Conservation (phyloP, 2,797 vertebrate species). For the Takifugu rubripes region DNA sequence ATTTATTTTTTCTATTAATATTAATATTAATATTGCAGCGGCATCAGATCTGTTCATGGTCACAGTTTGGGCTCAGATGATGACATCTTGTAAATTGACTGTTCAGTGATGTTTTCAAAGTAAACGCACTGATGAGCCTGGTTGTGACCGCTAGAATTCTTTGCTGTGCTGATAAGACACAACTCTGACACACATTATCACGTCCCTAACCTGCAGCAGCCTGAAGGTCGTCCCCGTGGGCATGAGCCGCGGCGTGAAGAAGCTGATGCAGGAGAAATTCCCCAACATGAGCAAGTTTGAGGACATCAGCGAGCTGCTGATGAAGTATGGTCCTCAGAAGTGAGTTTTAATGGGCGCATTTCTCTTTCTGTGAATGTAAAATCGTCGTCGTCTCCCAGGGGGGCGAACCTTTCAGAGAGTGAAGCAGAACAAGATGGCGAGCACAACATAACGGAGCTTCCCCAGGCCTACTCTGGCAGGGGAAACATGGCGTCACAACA, state of each 20-base stretch:
- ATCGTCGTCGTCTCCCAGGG: slow-evolving; percentile 62
- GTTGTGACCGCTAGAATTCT: accelerated
- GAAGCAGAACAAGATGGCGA: slow-evolving; percentile 90
- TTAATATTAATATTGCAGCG: too few species aligned
- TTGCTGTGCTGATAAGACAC: not conserved
- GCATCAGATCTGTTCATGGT: too few species aligned
- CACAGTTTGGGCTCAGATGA: slow-evolving; percentile 57
- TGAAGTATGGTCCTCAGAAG: slow-evolving; percentile 74
- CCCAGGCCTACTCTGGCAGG: slow-evolving; percentile 84
- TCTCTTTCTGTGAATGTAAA: too few species aligned
- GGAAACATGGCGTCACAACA: slow-evolving; percentile 90
- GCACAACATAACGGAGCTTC: slow-evolving; percentile 88
- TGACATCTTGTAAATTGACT: slow-evolving; percentile 73
- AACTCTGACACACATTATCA: not conserved
- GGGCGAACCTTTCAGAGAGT: slow-evolving; percentile 87
- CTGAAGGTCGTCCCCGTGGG: slow-evolving; percentile 93
- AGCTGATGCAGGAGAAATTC: slow-evolving; percentile 90
- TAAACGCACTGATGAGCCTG: slow-evolving; percentile 81
- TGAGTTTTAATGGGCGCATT: not conserved
- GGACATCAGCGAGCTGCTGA: slow-evolving; percentile 91
- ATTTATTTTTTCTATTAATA: too few species aligned
- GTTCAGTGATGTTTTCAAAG: slow-evolving; percentile 79
- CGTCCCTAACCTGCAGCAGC: slow-evolving; percentile 73
- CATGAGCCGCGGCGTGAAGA: slow-evolving; percentile 89
- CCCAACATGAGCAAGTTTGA: slow-evolving; percentile 91